Evolutionary conservation across 2,888 invertebrate genomes (phyloP).

Genomic region (Dexiosoma caninum): DNA sequence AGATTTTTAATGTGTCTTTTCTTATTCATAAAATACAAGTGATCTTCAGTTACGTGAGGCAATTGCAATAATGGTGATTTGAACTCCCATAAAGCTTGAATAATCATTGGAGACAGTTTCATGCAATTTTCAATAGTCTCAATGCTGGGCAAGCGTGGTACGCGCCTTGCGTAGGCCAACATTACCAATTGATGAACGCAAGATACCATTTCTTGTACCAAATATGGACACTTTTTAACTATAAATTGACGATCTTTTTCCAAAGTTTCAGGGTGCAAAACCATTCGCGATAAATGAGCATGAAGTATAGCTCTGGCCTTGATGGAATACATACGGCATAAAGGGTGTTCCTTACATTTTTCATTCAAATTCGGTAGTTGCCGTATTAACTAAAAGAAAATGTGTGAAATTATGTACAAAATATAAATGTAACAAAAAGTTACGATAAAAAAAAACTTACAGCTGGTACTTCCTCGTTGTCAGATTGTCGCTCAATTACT

Average conservation of each 20-base stretch:
- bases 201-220: conserved; percentile 98
- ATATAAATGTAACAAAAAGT: too few species aligned
- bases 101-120: conserved; percentile 97
- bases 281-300: conserved; percentile 93
- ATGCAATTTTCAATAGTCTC: conserved; percentile 98
- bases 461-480: conserved; percentile 95
- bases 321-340: conserved; percentile 94
- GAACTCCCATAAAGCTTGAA: conserved; percentile 97
- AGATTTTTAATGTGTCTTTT: conserved; percentile 93
- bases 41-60: conserved; percentile 94
- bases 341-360: conserved; percentile 96
- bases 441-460: conserved; percentile 79
- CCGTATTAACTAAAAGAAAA: conserved; percentile 85
- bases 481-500: conserved; percentile 93
- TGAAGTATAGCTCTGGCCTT: conserved; percentile 96
- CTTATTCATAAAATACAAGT: conserved; percentile 90
- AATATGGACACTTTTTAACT: conserved; percentile 93
- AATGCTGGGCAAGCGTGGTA: conserved; percentile 89
- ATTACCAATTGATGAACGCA: conserved; percentile 96
- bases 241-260: conserved; percentile 91
- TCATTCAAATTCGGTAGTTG: conserved; percentile 94
- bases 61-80: conserved; percentile 96
- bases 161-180: conserved; percentile 92
- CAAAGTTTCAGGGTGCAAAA: conserved; percentile 86
- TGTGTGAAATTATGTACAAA: too few species aligned